Evolutionary conservation across 2,797 vertebrate species (phyloP).

Genomic region (Oryzias sinensis): DNA sequence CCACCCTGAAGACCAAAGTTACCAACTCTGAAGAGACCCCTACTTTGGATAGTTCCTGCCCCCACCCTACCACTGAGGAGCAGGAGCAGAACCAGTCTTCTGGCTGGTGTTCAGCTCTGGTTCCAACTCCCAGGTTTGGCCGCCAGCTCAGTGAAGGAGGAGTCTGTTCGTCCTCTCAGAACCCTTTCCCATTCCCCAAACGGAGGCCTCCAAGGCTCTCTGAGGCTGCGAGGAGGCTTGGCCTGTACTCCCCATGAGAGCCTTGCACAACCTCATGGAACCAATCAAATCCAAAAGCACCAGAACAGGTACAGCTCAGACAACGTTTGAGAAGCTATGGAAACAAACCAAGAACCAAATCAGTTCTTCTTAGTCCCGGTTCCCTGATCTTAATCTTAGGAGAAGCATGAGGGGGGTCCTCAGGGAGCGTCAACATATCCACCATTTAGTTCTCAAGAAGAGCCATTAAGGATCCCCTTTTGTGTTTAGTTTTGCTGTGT

Average conservation of each 20-base stretch:
- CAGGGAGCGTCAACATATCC: too few species aligned
- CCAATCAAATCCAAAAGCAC: too few species aligned
- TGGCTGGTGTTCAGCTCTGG: constrained; percentile 31
- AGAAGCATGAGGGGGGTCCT: too few species aligned
- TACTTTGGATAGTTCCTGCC: constrained; percentile 1
- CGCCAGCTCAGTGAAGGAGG: constrained; percentile 51
- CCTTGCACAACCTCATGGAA: background rate
- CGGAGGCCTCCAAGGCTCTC: constrained; percentile 83
- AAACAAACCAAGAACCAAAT: too few species aligned
- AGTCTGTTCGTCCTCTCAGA: constrained; percentile 1
- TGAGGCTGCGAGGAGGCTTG: constrained; percentile 83
- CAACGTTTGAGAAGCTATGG: background rate
- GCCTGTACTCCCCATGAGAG: constrained; percentile 79
- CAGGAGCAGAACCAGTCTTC: background rate
- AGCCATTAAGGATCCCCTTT: too few species aligned
- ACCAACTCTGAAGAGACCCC: background rate
- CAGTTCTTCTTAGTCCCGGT: too few species aligned
- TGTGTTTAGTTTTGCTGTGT: too few species aligned
- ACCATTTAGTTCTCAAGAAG: too few species aligned
- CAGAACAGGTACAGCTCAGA: background rate
- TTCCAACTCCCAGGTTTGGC: constrained; percentile 17
- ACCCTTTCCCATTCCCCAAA: constrained; percentile 84
- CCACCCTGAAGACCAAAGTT: constrained; percentile 2
- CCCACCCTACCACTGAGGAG: background rate
- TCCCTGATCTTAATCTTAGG: too few species aligned